Evolutionary conservation across 2,888 invertebrate species (phyloP), one percentile per base, ranked within the genome.

Genomic region (Dryobota labecula): DNA sequence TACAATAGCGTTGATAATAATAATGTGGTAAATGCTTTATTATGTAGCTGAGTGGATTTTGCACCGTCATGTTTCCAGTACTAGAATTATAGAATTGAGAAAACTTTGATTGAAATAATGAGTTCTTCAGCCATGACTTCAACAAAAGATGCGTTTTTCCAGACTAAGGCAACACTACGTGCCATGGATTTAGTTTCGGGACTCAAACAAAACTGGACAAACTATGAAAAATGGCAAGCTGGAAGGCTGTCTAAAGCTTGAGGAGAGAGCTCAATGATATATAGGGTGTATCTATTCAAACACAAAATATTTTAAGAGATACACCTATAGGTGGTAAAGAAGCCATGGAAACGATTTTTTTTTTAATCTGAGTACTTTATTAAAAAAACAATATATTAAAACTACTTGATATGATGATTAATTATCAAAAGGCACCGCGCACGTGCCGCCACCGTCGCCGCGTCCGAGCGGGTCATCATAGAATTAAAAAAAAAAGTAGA

Each of bases 11-110:
- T 30, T 30, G 24, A 53, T 54, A 71, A 60, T 33, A 27, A 30
- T 18, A 62, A 47, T 47, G 27, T 41, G 2, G 18, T 64, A 63
- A 45, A 56, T 72, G 36, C 27, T 70, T n/a, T 38, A 45, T 38
- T 20, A 38, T 20, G 30, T 11, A 30, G 15, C 24, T 5, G 18
- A 20, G 27, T 36, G 27, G 30, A 36, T 61, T 74, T 36, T 36
- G 64, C 41, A 27, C 27, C 9, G 18, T 41, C 60, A 60, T 60
- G 20, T 27, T 60, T 41, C 8, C 27, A 41, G 41, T 43, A 60
- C 27, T 27, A 41, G 41, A 41, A 41, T 27, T 11, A 58, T 11
- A 41, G 11, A 45, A 20, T 41, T 20, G 41, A 11, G 18, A 41
- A 58, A 38, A 18, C 1, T 13, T 33, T 9, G 7, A n/a, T 33